phyloP scores from a whole-genome alignment of 2,113 vertebrate genomes.

The Etheostoma cragini region DNA sequence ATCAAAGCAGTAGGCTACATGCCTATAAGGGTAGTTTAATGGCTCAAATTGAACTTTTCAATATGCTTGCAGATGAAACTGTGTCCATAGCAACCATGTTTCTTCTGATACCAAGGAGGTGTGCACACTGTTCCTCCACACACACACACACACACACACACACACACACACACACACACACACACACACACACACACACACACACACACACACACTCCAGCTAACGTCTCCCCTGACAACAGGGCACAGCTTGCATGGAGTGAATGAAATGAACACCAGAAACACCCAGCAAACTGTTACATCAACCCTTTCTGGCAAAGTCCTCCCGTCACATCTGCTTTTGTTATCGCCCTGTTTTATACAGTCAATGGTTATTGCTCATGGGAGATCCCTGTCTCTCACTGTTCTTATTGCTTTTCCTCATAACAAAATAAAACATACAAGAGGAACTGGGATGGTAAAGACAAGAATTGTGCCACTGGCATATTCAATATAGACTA shows the following conservation, averaged over 20 bases:
- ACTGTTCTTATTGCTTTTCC: constrained; percentile 21
- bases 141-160: constrained; percentile 35
- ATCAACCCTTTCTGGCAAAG: constrained; percentile 73
- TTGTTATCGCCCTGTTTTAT: constrained; percentile 52
- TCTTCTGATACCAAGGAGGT: constrained; percentile 66
- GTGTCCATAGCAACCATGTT: constrained; percentile 73
- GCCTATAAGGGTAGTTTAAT: background rate
- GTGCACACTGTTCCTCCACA: constrained; percentile 59
- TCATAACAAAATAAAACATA: constrained; percentile 1
- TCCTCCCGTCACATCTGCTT: constrained; percentile 80
- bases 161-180: constrained; percentile 33
- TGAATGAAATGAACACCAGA: constrained; percentile 76
- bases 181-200: constrained; percentile 35
- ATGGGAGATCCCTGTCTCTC: constrained; percentile 59
- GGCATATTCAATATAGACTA: background rate
- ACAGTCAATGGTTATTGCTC: constrained; percentile 17
- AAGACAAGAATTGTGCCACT: background rate
- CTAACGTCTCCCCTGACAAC: constrained; percentile 73
- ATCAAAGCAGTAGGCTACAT: background rate
- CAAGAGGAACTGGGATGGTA: background rate
- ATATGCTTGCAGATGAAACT: constrained; percentile 27
- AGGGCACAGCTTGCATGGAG: constrained; percentile 71
- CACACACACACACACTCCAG: constrained; percentile 25
- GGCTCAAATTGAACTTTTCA: constrained; percentile 12
- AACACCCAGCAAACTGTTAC: constrained; percentile 80